Base-by-base conservation (phyloP, 2,797 vertebrate species). In the Cheirogaleus major region DNA sequence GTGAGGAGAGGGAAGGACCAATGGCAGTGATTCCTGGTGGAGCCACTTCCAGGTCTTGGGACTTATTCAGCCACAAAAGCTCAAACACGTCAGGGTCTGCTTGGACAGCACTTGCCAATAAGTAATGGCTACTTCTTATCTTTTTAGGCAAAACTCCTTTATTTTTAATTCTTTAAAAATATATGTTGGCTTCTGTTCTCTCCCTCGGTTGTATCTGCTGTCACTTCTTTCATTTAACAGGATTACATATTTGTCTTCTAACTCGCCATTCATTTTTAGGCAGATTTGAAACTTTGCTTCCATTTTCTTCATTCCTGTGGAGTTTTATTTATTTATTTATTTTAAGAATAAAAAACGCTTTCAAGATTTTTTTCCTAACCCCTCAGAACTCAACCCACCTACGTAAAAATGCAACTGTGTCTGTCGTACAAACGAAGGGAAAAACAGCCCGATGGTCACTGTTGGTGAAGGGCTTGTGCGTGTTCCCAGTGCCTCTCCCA, bases 161-260 rank as follows among this genome's bases (percentile, higher is more conserved):
- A 35, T 57, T 67, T 52, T 93, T 41, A 75, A 52, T 84, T 82
- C 41, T 76, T 78, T n/a, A 50, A 52, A 86, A 80, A 75, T 72
- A 18, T 41, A 32, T 63, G 17, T 75, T 43, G 73, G 55, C n/a
- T 93, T 61, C 50, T 63, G 22, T 43, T 73, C 0, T 38, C 30
- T 69, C 35, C 22, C 22, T 79, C n/a, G 22, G 10, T 70, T 84
- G 38, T 15, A 65, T 41, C 15, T 43, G 4, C 13, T 38, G 10
- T 35, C n/a, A 48, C 61, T 82, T 76, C 50, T 85, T 84, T 91
- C n/a, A n/a, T 41, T 96, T 61, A 83, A 61, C 57, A 41, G 7
- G 4, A 41, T 50, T 73, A 63, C n/a, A 22, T 76, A 89, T 75
- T 88, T 41, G 50, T 81, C n/a, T 92, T 22, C 30, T 35, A n/a